Evolutionary conservation across 1,140 invertebrate species (phyloP), one percentile per base, ranked within the genome.

Genomic region (Polypedilum vanderplanki): DNA sequence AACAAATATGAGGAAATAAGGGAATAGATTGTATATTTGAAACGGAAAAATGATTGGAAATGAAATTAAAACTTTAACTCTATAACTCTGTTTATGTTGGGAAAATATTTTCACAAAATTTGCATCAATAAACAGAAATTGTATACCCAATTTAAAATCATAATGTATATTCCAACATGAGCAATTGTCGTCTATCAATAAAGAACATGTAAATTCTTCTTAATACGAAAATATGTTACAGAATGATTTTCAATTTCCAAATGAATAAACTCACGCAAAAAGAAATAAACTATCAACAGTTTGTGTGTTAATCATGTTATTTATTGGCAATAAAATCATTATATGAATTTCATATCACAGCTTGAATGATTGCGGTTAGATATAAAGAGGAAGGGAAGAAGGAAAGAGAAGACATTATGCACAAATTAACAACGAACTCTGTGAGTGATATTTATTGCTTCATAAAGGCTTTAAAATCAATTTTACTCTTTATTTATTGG

Each of bases 391-490:
- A 4, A 15, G 46, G 12, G 3, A n/a, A 57, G 3, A 12, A 12
- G 46, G 15, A 57, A 12, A 57, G 10, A 57, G 10, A 57, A 15
- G n/a, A 57, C n/a, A 57, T 57, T 46, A 46, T n/a, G 46, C 46
- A 57, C 46, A 57, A 57, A 57, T 57, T 57, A 57, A n/a, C 46
- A 57, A 15, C 12, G 12, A 57, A 33, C 24, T 33, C 46, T n/a
- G 46, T 15, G 46, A 57, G 46, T 57, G n/a, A 57, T 70, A 70
- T 70, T 70, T 70, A 70, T 70, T n/a, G 65, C 17, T 22, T 57
- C 20, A 70, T 70, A 70, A 33, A 70, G 20, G 65, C 65, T 70
- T 70, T 70, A 70, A 70, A 70, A 70, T 70, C 65, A 70, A 70
- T 70, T 70, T 70, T 70, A 70, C 46, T 12, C 46, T 57, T 57